phyloP scores from a whole-genome alignment of 1,140 invertebrate species.

The Caenorhabditis inopinata region DNA sequence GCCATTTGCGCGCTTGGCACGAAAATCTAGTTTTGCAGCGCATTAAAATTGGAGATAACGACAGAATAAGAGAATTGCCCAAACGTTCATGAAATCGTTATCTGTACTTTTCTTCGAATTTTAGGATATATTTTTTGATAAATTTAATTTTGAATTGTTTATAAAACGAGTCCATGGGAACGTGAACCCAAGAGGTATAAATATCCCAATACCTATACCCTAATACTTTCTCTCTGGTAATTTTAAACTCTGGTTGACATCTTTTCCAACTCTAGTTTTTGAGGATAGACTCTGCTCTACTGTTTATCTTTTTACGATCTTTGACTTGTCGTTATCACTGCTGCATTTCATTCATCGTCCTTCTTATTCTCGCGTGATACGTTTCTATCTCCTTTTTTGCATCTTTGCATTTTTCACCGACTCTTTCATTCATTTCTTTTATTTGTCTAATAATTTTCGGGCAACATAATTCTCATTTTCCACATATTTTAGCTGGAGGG shows the following conservation, averaged over 20 bases:
- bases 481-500: slow-evolving; percentile 39
- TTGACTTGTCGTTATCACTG: not conserved
- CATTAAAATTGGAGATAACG: slow-evolving; percentile 15
- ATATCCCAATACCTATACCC: no score
- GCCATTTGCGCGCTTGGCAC: slow-evolving; percentile 29
- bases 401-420: not conserved
- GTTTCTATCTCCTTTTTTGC: not conserved
- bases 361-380: not conserved
- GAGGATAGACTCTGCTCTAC: no score
- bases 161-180: no score
- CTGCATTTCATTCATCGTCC: not conserved
- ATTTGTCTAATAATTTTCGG: not conserved
- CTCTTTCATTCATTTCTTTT: not conserved
- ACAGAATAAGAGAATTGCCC: not conserved
- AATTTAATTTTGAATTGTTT: no score
- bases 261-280: no score
- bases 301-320: not conserved
- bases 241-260: not conserved
- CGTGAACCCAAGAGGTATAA: no score
- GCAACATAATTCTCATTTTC: not conserved
- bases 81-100: no score
- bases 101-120: slow-evolving; percentile 1
- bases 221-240: not conserved
- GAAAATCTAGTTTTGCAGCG: slow-evolving; percentile 30
- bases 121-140: no score